Percentiles rank a stretch among this genome's conserved stretches.
phyloP scores from a whole-genome alignment of 2,113 vertebrate species.

The Aplodontia rufa region DNA sequence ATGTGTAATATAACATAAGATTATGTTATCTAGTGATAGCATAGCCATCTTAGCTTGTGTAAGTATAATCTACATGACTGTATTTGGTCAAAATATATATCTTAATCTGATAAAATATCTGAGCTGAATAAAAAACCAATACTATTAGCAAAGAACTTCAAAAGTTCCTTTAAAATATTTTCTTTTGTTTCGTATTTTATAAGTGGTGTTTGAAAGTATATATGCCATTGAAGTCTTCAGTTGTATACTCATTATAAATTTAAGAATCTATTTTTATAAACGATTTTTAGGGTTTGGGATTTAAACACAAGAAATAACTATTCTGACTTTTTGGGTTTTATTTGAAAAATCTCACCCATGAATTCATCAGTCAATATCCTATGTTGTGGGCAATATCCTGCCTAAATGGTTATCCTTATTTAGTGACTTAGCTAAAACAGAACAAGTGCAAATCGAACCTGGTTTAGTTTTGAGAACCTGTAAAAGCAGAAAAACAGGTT shows the following conservation, averaged over 20 bases:
- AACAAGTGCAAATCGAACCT: background rate
- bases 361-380: background rate
- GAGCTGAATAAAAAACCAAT: constrained; percentile 29
- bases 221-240: background rate
- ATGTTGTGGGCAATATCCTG: background rate
- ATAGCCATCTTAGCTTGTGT: background rate
- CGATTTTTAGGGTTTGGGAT: constrained; percentile 8
- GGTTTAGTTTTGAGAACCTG: background rate
- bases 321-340: background rate
- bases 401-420: background rate
- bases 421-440: background rate
- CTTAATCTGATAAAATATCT: constrained; percentile 10
- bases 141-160: background rate
- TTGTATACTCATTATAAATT: background rate
- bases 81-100: background rate
- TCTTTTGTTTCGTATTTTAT: background rate
- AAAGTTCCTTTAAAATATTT: background rate
- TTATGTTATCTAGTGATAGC: background rate
- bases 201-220: background rate
- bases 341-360: background rate
- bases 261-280: constrained; percentile 19
- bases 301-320: background rate
- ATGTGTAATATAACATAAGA: too few species aligned
- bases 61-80: background rate
- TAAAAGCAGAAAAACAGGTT: background rate